phyloP scores from a whole-genome alignment of 2,888 invertebrate genomes.

The Liopterus haemorrhoidalis region DNA sequence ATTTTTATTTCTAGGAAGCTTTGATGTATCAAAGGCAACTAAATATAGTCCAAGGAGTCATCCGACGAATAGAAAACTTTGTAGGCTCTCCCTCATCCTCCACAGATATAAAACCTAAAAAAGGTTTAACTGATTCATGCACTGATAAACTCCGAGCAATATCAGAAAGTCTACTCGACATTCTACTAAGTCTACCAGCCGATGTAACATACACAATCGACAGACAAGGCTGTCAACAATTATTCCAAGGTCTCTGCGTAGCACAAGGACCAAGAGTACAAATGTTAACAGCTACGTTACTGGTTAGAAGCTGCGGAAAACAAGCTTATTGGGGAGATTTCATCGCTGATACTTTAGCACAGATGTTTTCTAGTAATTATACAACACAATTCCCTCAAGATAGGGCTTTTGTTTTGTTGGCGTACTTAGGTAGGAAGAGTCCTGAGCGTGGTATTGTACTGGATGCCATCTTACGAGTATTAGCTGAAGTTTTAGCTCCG shows the following conservation, averaged over 20 bases:
- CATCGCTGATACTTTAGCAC: slow-evolving; percentile 73
- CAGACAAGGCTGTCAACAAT: slow-evolving; percentile 52
- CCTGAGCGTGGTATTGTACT: slow-evolving; percentile 59
- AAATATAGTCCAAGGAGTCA: slow-evolving; percentile 73
- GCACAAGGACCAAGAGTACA: slow-evolving; percentile 74
- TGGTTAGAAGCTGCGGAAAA: slow-evolving; percentile 65
- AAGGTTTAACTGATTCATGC: slow-evolving; percentile 53
- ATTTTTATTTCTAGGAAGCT: slow-evolving; percentile 59
- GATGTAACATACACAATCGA: slow-evolving; percentile 40
- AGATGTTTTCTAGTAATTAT: slow-evolving; percentile 72
- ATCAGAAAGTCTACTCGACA: slow-evolving; percentile 75
- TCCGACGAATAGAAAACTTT: slow-evolving; percentile 64
- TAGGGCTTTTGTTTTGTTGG: slow-evolving; percentile 78
- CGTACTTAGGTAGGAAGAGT: slow-evolving; percentile 80
- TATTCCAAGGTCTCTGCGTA: slow-evolving; percentile 70
- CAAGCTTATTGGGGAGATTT: slow-evolving; percentile 87
- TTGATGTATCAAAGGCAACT: slow-evolving; percentile 83
- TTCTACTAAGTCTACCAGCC: slow-evolving; percentile 56
- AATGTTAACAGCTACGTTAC: slow-evolving; percentile 68
- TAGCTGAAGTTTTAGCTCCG: slow-evolving; percentile 54
- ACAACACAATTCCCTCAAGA: slow-evolving; percentile 79
- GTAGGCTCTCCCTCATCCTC: slow-evolving; percentile 35
- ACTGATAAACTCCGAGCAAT: slow-evolving; percentile 80
- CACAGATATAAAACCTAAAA: slow-evolving; percentile 6
- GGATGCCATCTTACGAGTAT: slow-evolving; percentile 56